Base-by-base conservation (phyloP, 2,113 vertebrate species). In the Gobiocypris rarus region DNA sequence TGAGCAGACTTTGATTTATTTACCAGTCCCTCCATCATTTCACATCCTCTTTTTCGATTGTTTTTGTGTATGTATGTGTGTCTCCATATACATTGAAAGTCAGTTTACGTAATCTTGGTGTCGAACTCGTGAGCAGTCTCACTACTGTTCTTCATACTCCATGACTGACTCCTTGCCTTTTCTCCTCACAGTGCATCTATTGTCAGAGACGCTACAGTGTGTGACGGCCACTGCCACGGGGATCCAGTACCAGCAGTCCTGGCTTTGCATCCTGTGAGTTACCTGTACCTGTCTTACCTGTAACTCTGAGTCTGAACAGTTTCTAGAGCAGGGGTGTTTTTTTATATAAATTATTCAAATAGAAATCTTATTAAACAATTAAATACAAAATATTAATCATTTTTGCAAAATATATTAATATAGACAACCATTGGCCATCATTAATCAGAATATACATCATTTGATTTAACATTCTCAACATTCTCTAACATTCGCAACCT, bases 191-290 rank as follows among this genome's bases (percentile, higher is more conserved):
- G 98, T 98, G 89, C 98, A 99, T 90, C 95, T 99, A 86, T 93
- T 99, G 84, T 99, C 97, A 0, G 97, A 99, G 88, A 99, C 96
- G 14, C 98, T 99, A 90, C 98, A 99, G 92, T 97, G 97, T 38
- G 97, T 99, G 89, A 97, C 97, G 0, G 96, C 97, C 5, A 98
- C 97, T 0, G 95, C 96, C 86, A 98, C 96, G 0, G 97, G 98
- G 52, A 90, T 99, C 81, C 98, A 97, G 82, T 99, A 99, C 91
- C 97, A 99, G 89, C 98, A 99, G 92, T 99, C 98, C 15, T 99
- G 98, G 97, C 96, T 99, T 90, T 99, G 97, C 89, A 96, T 99
- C 90, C 95, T 98, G 98, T 99, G 92, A 98, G 98, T 96, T 83
- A 26, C 61, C n/a, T 28, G 5, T 28, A 15, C 1, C 7, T 63